These are phyloP conservation scores for Cyprinodon variegatus DNA, from an alignment of 2,113 vertebrate species.

Conservation along the genomic window DNA sequence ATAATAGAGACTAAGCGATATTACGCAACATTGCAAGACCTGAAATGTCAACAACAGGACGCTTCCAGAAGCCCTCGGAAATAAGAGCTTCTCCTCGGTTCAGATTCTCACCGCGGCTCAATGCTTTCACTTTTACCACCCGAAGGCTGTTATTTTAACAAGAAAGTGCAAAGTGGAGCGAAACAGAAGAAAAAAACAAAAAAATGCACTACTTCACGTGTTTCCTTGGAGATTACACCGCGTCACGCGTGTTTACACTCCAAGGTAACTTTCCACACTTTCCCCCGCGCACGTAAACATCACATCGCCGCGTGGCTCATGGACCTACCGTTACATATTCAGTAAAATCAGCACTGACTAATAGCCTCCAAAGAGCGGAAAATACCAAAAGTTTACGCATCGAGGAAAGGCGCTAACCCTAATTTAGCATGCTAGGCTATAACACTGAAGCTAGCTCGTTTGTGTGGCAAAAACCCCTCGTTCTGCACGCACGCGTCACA, in stretches of 20 bases:
- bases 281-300: conserved; percentile 16
- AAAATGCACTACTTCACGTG: background rate
- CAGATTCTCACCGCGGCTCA: background rate
- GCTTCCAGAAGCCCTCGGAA: background rate
- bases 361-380: background rate
- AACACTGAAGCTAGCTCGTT: conserved; percentile 9
- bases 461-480: conserved; percentile 8
- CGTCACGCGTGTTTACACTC: conserved; percentile 4
- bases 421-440: conserved; percentile 24
- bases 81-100: background rate
- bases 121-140: background rate
- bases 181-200: background rate
- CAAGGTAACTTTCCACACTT: conserved; percentile 24
- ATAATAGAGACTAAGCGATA: background rate
- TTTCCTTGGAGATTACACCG: conserved; percentile 14
- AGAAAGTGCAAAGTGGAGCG: background rate
- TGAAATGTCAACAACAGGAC: background rate
- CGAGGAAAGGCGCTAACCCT: conserved; percentile 4
- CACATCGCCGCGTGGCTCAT: background rate
- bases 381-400: background rate
- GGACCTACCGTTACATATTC: background rate
- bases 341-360: background rate
- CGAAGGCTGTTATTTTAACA: background rate
- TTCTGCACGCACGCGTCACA: background rate
- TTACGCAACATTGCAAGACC: background rate